phyloP scores from a whole-genome alignment of 2,113 vertebrate genomes.

The Nicator chloris region DNA sequence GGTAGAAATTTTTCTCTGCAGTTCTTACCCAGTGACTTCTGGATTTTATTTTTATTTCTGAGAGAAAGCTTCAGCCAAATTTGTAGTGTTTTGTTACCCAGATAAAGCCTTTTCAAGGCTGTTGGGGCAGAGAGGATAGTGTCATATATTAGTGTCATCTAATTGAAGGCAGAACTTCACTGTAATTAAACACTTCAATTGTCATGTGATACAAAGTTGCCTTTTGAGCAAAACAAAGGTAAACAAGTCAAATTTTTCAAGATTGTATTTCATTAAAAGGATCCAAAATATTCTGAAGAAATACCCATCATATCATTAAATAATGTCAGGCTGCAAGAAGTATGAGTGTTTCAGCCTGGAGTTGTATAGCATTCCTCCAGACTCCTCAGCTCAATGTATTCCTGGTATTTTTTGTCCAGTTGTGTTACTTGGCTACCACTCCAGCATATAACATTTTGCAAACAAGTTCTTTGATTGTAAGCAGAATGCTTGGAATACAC shows the following conservation, averaged over 20 bases:
- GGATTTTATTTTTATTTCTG: background rate
- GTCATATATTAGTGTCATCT: background rate
- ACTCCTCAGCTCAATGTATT: background rate
- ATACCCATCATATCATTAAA: background rate
- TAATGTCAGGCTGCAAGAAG: background rate
- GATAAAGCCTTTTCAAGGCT: background rate
- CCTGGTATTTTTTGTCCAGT: background rate
- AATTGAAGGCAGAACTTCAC: background rate
- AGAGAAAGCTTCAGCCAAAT: background rate
- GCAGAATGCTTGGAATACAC: background rate
- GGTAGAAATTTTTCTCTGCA: background rate
- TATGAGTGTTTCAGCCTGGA: background rate
- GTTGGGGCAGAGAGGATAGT: background rate
- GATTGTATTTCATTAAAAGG: background rate
- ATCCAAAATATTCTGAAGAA: background rate
- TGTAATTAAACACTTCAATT: background rate
- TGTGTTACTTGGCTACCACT: background rate
- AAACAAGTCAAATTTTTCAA: background rate
- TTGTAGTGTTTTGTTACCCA: background rate
- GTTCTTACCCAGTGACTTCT: background rate
- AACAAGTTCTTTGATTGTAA: background rate
- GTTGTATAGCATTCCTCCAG: background rate
- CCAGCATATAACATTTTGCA: background rate
- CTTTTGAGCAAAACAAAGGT: background rate
- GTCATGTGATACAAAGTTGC: background rate